Conservation (phyloP, 2,888 invertebrate genomes). For the Ceriagrion tenellum region DNA sequence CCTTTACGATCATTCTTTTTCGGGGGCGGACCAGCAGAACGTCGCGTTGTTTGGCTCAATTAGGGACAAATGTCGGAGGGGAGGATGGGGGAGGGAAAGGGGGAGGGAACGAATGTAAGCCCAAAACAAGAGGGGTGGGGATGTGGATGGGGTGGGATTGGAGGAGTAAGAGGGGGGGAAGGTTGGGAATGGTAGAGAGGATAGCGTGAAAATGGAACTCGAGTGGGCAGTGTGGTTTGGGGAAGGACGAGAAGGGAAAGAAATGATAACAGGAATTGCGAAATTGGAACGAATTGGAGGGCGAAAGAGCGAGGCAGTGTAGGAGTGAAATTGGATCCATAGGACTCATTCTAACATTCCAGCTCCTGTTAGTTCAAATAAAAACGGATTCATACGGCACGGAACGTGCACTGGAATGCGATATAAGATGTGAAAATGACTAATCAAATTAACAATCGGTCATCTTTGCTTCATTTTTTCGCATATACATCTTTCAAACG, state of each 20-base stretch:
- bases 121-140: not conserved
- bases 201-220: not conserved
- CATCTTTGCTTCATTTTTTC: not conserved
- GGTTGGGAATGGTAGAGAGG: not conserved
- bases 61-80: slow-evolving; percentile 44
- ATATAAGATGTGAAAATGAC: not conserved
- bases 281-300: not conserved
- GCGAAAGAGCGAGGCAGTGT: not conserved
- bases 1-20: slow-evolving; percentile 40
- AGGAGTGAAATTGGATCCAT: slow-evolving; percentile 11
- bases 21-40: not conserved
- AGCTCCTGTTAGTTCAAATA: not conserved
- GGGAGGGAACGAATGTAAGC: not conserved
- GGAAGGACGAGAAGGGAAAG: not conserved
- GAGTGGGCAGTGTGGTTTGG: not conserved
- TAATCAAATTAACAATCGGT: not conserved
- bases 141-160: not conserved
- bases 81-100: not conserved
- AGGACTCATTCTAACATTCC: not conserved
- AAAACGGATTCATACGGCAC: not conserved
- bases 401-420: not conserved
- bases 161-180: not conserved
- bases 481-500: not conserved
- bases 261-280: slow-evolving; percentile 23
- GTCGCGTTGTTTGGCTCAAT: slow-evolving; percentile 65